Evolutionary conservation across 2,113 vertebrate genomes (phyloP).

Genomic region (Stegastes partitus): DNA sequence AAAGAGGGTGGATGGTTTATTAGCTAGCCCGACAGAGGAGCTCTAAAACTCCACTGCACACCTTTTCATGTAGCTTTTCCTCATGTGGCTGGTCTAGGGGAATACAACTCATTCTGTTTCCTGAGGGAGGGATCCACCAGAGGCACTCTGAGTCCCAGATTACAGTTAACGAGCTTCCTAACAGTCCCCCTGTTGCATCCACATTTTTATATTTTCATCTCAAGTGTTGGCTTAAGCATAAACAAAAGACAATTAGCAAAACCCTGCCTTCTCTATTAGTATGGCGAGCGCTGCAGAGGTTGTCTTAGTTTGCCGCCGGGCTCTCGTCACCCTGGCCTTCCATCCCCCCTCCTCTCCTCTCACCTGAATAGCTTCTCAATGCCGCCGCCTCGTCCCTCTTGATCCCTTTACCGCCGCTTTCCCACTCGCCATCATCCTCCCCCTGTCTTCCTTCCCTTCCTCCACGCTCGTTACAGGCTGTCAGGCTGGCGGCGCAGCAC

Average conservation of each 20-base stretch:
- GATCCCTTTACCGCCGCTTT: constrained; percentile 66
- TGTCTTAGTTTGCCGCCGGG: constrained; percentile 40
- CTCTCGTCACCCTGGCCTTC: constrained; percentile 45
- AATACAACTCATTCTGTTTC: constrained; percentile 46
- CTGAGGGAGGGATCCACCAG: constrained; percentile 15
- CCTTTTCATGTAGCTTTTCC: constrained; percentile 54
- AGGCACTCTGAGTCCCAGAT: constrained; percentile 30
- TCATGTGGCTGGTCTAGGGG: constrained; percentile 46
- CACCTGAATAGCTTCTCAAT: constrained; percentile 62
- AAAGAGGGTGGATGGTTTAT: constrained; percentile 64
- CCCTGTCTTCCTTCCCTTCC: constrained; percentile 46
- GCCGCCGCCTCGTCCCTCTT: constrained; percentile 59
- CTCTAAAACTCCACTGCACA: constrained; percentile 63
- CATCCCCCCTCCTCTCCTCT: constrained; percentile 42
- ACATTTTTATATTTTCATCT: constrained; percentile 25
- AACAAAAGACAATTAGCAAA: constrained; percentile 50
- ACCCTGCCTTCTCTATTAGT: constrained; percentile 50
- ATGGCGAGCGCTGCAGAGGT: constrained; percentile 36
- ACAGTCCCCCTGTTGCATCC: constrained; percentile 22
- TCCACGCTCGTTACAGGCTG: constrained; percentile 66
- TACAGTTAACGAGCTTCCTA: constrained; percentile 41
- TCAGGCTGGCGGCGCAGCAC: constrained; percentile 62
- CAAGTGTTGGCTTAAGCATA: constrained; percentile 22
- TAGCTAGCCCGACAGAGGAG: constrained; percentile 53
- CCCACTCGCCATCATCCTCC: constrained; percentile 57